Conservation (phyloP, 2,888 invertebrate genomes). For the Ernsta delagoae region DNA sequence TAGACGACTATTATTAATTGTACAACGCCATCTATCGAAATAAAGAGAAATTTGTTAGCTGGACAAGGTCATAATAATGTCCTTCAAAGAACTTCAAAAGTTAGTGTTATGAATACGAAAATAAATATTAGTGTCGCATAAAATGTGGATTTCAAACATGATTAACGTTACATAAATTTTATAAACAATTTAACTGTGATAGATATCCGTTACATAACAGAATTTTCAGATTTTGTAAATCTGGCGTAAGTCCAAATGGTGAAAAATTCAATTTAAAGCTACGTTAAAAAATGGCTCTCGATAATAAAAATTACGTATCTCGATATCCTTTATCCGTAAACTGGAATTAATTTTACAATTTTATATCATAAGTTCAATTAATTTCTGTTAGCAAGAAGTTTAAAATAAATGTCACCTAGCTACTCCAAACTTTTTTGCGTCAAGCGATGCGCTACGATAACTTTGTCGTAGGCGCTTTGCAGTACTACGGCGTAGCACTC, state of each 20-base stretch:
- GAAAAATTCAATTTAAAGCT: constrained; percentile 30
- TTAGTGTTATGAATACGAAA: too few relatives aligned
- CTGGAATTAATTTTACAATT: neutral
- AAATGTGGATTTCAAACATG: neutral
- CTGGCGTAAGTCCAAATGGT: constrained; percentile 25
- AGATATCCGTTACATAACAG: constrained; percentile 20
- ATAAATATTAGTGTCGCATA: neutral
- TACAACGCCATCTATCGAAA: too few relatives aligned
- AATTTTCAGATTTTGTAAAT: constrained; percentile 13
- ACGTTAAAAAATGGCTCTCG: neutral
- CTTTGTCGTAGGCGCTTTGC: constrained; percentile 11
- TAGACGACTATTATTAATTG: too few relatives aligned
- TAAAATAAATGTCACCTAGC: neutral
- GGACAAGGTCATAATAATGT: too few relatives aligned
- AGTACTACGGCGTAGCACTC: constrained; percentile 28
- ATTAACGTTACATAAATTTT: neutral
- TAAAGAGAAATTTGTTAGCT: too few relatives aligned
- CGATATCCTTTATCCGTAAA: neutral
- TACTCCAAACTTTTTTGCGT: neutral
- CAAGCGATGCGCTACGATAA: neutral
- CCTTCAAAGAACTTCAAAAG: too few relatives aligned
- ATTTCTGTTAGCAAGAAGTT: neutral
- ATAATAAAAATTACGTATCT: neutral
- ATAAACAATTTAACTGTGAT: constrained; percentile 20
- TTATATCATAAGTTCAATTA: neutral